Percentiles rank a stretch among this genome's conserved stretches.
These are phyloP conservation scores for Spodoptera exigua DNA, from an alignment of 2,888 invertebrate species.

Conservation along the genomic window DNA sequence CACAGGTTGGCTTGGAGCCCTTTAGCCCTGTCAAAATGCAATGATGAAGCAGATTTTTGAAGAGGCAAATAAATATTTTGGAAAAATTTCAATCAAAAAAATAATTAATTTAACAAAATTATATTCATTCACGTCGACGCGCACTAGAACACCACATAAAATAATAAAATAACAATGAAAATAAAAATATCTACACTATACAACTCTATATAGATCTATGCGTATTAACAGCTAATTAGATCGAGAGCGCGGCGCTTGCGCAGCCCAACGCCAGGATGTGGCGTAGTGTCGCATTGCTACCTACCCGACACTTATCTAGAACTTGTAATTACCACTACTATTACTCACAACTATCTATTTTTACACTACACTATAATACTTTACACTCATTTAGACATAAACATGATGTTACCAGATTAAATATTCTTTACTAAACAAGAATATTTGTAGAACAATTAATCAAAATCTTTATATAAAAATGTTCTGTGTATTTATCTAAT, in stretches of 20 bases:
- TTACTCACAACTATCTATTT: conserved; percentile 36
- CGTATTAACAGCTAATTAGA: conserved; percentile 59
- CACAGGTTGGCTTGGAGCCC: too few relatives aligned
- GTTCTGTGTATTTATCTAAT: too few relatives aligned
- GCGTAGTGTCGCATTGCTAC: conserved; percentile 56
- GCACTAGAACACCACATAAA: background rate
- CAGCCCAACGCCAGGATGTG: conserved; percentile 58
- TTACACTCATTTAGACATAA: conserved; percentile 4
- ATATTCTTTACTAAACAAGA: background rate
- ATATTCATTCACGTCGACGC: too few relatives aligned
- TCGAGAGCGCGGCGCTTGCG: conserved; percentile 59
- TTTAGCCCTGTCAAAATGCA: too few relatives aligned
- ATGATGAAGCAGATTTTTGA: too few relatives aligned
- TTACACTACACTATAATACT: conserved; percentile 20
- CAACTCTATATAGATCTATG: conserved; percentile 50
- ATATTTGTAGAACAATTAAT: too few relatives aligned
- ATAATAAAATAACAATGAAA: conserved; percentile 10
- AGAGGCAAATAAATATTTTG: too few relatives aligned
- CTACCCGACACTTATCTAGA: conserved; percentile 40
- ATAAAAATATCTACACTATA: conserved; percentile 23
- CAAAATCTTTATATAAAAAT: conserved; percentile 13
- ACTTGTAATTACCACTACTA: conserved; percentile 32
- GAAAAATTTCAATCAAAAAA: too few relatives aligned
- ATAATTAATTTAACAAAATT: too few relatives aligned
- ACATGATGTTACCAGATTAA: conserved; percentile 4